phyloP scores from a whole-genome alignment of 1,140 invertebrate species.

The Onthophagus taurus region DNA sequence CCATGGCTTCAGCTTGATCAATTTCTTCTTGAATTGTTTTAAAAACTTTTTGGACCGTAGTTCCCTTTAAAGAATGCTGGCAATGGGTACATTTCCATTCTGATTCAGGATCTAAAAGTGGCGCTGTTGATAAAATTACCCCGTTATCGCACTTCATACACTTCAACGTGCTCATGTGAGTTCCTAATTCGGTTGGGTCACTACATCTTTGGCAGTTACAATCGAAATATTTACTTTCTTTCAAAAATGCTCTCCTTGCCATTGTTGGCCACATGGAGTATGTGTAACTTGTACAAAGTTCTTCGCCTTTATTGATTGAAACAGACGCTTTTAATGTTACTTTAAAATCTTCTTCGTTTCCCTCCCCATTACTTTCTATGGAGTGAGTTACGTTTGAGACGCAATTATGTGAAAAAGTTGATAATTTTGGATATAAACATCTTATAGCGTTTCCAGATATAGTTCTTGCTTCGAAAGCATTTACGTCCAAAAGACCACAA shows the following conservation, averaged over 20 bases:
- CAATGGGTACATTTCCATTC: conserved; percentile 66
- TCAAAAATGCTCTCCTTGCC: conserved; percentile 55
- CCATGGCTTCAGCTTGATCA: conserved; percentile 40
- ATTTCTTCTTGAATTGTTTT: conserved; percentile 53
- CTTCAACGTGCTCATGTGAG: conserved; percentile 64
- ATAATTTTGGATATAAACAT: conserved; percentile 63
- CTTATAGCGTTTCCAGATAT: conserved; percentile 48
- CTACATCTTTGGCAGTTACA: conserved; percentile 63
- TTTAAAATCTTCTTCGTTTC: conserved; percentile 5
- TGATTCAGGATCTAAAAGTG: conserved; percentile 36
- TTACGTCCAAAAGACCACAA: conserved; percentile 71
- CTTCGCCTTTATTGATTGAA: no score
- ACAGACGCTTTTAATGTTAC: no score
- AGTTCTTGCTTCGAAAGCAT: conserved; percentile 59
- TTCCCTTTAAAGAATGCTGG: conserved; percentile 47
- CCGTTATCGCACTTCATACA: conserved; percentile 67
- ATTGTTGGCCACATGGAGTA: conserved; percentile 67
- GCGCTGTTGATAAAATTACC: conserved; percentile 52
- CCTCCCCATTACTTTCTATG: conserved; percentile 38
- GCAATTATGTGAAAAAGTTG: conserved; percentile 70
- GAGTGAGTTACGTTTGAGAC: conserved; percentile 72
- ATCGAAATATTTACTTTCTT: conserved; percentile 66
- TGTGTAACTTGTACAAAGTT: no score
- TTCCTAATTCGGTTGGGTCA: conserved; percentile 65
- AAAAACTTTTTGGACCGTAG: conserved; percentile 49